phyloP scores from a whole-genome alignment of 2,113 vertebrate species.

The Zingel zingel region DNA sequence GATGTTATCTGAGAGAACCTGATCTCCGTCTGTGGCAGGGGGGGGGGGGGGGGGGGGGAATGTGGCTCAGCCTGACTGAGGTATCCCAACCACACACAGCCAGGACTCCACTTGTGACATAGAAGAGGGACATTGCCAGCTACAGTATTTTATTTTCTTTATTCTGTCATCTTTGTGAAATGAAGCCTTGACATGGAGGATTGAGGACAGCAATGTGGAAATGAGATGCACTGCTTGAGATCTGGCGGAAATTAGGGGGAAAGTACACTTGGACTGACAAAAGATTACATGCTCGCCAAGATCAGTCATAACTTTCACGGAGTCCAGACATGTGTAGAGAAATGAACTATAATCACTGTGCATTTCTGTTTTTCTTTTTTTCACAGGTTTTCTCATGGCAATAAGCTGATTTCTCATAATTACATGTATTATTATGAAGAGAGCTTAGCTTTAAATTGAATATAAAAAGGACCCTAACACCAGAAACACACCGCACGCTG shows the following conservation, averaged over 20 bases:
- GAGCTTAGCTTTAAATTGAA: neutral
- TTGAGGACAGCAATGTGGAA: conserved; percentile 37
- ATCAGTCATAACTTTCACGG: conserved; percentile 4
- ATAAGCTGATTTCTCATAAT: neutral
- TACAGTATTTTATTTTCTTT: conserved; percentile 38
- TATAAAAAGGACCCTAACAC: neutral
- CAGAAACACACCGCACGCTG: too few relatives aligned
- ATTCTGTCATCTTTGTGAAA: conserved; percentile 41
- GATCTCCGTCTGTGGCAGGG: conserved; percentile 53
- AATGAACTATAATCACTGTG: neutral
- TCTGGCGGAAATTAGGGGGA: conserved; percentile 27
- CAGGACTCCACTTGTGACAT: conserved; percentile 25
- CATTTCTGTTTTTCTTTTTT: neutral
- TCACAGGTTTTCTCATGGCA: neutral
- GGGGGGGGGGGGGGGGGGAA: neutral
- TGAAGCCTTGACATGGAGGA: conserved; percentile 30
- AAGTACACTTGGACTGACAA: conserved; percentile 35
- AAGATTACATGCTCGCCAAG: conserved; percentile 6
- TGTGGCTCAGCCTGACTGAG: conserved; percentile 35
- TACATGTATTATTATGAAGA: neutral
- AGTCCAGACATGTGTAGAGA: conserved; percentile 3
- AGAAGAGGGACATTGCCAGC: conserved; percentile 26
- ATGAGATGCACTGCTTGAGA: conserved; percentile 47
- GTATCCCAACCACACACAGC: conserved; percentile 56
- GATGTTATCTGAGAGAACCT: conserved; percentile 72